Evolutionary conservation across 35 echinoderm and acorn worm species (phyloP).

Genomic region (Ophioderma brevispina): DNA sequence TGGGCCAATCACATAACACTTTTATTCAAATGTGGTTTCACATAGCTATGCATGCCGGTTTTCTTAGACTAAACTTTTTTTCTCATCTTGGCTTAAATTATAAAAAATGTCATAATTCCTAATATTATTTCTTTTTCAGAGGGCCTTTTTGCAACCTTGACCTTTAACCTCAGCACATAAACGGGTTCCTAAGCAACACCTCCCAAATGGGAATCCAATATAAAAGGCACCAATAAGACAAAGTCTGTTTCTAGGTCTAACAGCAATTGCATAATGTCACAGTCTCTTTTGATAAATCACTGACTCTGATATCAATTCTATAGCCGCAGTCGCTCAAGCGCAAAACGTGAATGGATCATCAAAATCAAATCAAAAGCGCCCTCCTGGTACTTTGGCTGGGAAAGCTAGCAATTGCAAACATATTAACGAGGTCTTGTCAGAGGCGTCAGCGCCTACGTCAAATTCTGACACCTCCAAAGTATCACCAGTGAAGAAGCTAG

Average conservation of each 20-base stretch:
- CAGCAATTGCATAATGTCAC: not conserved
- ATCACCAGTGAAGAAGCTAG: not conserved
- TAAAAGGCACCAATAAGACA: not conserved
- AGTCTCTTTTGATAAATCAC: not conserved
- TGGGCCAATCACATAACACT: too few relatives aligned
- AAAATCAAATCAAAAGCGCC: not conserved
- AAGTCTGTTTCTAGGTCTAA: conserved; percentile 23
- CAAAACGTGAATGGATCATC: not conserved
- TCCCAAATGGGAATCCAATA: conserved; percentile 18
- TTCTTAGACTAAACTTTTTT: too few relatives aligned
- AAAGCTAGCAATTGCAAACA: conserved; percentile 27
- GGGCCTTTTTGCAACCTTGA: conserved; percentile 52
- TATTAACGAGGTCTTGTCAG: conserved; percentile 12
- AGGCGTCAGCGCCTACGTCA: not conserved
- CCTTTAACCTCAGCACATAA: conserved; percentile 4
- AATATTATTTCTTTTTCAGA: not conserved
- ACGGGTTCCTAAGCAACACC: not conserved
- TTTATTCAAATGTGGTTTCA: too few relatives aligned
- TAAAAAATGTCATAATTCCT: too few relatives aligned
- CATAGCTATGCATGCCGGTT: too few relatives aligned
- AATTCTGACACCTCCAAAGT: not conserved
- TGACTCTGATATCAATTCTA: conserved; percentile 45
- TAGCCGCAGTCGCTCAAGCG: conserved; percentile 29
- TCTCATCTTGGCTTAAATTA: too few relatives aligned
- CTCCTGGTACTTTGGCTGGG: not conserved